Conservation (phyloP, 2,113 vertebrate genomes). For the Melanerpes formicivorus region DNA sequence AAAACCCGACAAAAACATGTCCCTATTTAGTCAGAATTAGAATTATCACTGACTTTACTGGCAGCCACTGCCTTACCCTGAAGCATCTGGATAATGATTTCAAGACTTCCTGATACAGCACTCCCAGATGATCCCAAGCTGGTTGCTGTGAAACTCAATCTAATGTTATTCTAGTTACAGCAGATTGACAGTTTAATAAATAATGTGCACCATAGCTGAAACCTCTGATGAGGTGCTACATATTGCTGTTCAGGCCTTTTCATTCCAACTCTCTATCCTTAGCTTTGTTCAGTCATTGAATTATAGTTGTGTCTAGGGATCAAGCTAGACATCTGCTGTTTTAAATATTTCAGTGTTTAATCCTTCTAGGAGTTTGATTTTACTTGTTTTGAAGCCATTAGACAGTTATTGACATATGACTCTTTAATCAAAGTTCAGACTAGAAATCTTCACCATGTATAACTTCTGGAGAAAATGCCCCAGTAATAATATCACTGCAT, state of each 20-base stretch:
- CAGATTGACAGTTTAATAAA: constrained; percentile 62
- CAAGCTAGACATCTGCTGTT: constrained; percentile 35
- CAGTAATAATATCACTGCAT: neutral
- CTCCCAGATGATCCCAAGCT: constrained; percentile 16
- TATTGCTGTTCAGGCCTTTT: neutral
- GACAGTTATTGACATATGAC: neutral
- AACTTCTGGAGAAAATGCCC: neutral
- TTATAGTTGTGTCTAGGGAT: constrained; percentile 25
- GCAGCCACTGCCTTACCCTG: constrained; percentile 11
- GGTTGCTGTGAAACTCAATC: neutral
- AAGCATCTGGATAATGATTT: constrained; percentile 40
- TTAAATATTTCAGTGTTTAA: constrained; percentile 56
- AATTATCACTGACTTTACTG: constrained; percentile 25
- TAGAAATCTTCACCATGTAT: neutral
- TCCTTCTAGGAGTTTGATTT: constrained; percentile 31
- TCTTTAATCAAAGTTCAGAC: constrained; percentile 22
- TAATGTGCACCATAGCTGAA: constrained; percentile 30
- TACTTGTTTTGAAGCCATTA: constrained; percentile 23
- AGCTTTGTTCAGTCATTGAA: constrained; percentile 46
- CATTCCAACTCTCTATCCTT: neutral
- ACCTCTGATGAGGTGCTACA: constrained; percentile 2
- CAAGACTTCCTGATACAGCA: neutral
- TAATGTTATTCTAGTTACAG: neutral
- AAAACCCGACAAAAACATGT: neutral
- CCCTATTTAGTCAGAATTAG: neutral